Conservation (phyloP, 2,113 vertebrate genomes). For the Jaculus jaculus region DNA sequence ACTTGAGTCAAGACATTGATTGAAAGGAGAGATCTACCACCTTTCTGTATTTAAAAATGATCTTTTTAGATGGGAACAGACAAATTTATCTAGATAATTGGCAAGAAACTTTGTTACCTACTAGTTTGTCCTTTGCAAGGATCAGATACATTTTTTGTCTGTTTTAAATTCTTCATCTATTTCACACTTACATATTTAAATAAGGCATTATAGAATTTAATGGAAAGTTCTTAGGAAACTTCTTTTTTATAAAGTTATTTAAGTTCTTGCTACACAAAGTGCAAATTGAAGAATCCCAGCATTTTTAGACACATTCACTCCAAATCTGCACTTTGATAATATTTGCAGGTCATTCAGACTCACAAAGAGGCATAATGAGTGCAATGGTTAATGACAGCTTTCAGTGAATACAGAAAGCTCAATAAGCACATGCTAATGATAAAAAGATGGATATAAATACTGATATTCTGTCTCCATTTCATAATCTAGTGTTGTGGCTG, state of each 20-base stretch:
- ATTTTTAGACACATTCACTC: background rate
- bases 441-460: constrained; percentile 2
- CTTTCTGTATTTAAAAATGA: background rate
- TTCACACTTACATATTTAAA: background rate
- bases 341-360: background rate
- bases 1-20: constrained; percentile 11
- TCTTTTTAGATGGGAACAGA: background rate
- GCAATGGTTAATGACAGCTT: background rate
- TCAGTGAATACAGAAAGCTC: background rate
- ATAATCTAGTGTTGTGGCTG: background rate
- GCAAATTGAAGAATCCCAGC: background rate
- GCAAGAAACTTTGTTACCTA: background rate
- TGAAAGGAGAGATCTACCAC: background rate
- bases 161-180: background rate
- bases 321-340: constrained; percentile 15
- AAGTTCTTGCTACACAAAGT: background rate
- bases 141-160: background rate
- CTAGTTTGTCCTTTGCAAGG: background rate
- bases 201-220: background rate
- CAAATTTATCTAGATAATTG: background rate
- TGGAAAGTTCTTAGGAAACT: background rate
- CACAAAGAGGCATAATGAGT: background rate
- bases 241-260: constrained; percentile 16
- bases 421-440: background rate
- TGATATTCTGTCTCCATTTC: constrained; percentile 34